phyloP scores from a whole-genome alignment of 1,140 invertebrate genomes.

The Orchestia grillus region DNA sequence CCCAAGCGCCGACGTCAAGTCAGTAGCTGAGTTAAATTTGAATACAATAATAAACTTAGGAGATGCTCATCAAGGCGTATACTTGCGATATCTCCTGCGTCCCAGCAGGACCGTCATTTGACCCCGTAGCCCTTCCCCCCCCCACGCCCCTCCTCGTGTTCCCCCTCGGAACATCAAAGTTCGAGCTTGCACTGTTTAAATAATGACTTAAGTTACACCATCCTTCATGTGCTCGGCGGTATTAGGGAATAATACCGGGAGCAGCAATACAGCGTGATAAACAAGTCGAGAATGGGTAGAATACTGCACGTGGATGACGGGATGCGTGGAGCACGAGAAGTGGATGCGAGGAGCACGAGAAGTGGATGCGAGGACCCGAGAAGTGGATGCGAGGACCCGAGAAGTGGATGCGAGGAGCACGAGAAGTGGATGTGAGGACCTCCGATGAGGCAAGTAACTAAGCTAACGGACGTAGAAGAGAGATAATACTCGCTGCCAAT shows the following conservation, averaged over 20 bases:
- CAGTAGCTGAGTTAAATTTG: neutral
- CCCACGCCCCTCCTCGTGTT: neutral
- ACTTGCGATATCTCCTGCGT: neutral
- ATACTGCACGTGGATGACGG: neutral
- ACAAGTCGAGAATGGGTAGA: neutral
- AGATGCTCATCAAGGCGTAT: neutral
- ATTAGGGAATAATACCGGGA: constrained; percentile 26
- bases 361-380: neutral
- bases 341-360: neutral
- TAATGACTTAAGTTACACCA: constrained; percentile 51
- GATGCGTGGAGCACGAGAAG: neutral
- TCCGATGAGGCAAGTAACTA: neutral
- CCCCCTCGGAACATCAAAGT: constrained; percentile 12
- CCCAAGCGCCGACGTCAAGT: neutral
- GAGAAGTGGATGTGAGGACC: neutral
- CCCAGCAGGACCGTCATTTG: neutral
- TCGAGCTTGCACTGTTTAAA: constrained; percentile 41
- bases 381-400: neutral
- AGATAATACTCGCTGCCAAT: neutral
- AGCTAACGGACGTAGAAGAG: neutral
- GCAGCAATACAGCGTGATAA: neutral
- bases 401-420: neutral
- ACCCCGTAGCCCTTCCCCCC: neutral
- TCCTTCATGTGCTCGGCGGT: neutral
- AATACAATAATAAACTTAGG: neutral